Percentiles rank a stretch among this genome's conserved stretches.
Conservation (phyloP, 2,888 invertebrate genomes). For the Xestia c-nigrum region DNA sequence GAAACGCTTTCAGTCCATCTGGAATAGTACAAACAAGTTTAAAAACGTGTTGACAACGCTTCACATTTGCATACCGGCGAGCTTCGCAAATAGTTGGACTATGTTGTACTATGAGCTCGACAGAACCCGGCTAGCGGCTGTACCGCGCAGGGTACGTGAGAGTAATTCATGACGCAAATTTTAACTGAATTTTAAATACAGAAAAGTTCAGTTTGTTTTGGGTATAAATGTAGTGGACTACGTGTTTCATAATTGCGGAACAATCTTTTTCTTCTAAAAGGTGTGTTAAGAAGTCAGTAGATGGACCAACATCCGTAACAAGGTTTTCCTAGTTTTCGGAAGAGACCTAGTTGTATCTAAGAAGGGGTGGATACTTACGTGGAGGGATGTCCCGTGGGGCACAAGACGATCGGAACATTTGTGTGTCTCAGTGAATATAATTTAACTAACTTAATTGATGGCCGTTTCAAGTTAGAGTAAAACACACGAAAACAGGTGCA, state of each 20-base stretch:
- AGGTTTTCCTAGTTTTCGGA: not conserved
- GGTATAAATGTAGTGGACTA: not conserved
- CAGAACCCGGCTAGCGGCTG: not conserved
- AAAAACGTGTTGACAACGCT: conserved; percentile 49
- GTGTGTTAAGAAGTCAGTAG: not conserved
- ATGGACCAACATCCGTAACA: not conserved
- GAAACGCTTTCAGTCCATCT: conserved; percentile 17
- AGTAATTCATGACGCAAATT: conserved; percentile 14
- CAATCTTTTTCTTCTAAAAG: not conserved
- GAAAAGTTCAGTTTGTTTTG: not conserved
- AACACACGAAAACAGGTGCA: no score
- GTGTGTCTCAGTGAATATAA: no score
- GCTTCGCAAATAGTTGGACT: conserved; percentile 29
- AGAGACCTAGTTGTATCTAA: not conserved
- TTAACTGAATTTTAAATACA: not conserved
- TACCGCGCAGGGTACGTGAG: not conserved
- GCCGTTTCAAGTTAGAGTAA: no score
- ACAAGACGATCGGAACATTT: no score
- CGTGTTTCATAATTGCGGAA: not conserved
- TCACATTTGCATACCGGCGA: conserved; percentile 38
- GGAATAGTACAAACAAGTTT: conserved; percentile 37
- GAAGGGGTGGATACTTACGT: not conserved
- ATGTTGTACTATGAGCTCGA: conserved; percentile 18
- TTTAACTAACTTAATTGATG: no score
- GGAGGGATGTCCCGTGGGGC: no score